Evolutionary conservation across 2,113 vertebrate genomes (phyloP).

Genomic region (Dromas ardeola): DNA sequence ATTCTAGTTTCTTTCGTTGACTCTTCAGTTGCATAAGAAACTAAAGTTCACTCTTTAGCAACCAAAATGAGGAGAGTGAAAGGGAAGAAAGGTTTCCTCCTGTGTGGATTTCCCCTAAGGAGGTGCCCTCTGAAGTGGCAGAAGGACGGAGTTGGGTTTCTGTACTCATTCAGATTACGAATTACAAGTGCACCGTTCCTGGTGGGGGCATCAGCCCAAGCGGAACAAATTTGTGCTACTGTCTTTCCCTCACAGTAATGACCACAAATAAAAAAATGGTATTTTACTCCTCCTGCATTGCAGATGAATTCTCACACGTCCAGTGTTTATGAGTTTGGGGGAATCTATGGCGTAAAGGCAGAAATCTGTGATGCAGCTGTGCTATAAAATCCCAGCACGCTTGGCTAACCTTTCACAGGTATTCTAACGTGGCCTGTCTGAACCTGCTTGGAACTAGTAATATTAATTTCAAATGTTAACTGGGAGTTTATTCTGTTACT

Average conservation of each 20-base stretch:
- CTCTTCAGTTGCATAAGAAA: not conserved
- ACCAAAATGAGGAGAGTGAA: not conserved
- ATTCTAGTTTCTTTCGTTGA: not conserved
- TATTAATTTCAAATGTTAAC: not conserved
- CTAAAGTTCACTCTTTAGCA: not conserved
- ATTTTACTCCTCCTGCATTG: not conserved
- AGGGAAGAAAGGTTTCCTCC: not conserved
- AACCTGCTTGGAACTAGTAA: not conserved
- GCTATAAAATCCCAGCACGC: not conserved
- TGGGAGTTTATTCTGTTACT: not conserved
- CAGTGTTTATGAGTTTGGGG: not conserved
- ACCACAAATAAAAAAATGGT: not conserved
- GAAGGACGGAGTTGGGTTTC: not conserved
- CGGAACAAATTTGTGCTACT: not conserved
- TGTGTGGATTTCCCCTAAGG: not conserved
- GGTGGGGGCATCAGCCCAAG: not conserved
- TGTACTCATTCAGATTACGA: not conserved
- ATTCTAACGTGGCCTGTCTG: not conserved
- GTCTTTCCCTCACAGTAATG: not conserved
- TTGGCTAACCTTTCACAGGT: not conserved
- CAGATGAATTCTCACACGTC: not conserved
- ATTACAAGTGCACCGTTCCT: not conserved
- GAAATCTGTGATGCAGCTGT: not conserved
- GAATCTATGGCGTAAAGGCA: not conserved
- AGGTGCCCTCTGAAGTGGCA: not conserved